Evolutionary conservation across 2,888 invertebrate genomes (phyloP), one percentile per base, ranked within the genome.

Genomic region (Spisula subtruncata): DNA sequence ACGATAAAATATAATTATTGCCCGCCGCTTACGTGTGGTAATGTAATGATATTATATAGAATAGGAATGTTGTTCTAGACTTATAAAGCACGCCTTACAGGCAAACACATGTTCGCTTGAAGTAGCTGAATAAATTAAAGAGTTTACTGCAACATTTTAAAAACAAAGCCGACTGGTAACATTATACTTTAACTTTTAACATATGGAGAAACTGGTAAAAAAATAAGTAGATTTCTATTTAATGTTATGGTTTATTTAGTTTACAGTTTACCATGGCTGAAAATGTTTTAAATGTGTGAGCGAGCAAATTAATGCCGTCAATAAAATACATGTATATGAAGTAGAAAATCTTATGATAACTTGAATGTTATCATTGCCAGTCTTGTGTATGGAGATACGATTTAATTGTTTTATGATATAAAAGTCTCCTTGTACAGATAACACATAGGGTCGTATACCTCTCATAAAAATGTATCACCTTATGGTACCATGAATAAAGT

Each of bases 1-100:
- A 83, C 83, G 87, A 88, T 88, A 88, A 88, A 88, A 88, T 88
- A 88, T 83, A 88, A 88, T 88, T 88, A 88, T 88, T 83, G 32
- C 29, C 54, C 41, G 83, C 83, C 18, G 66, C 51, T 88, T 84
- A 88, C 87, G 71, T 80, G 66, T 51, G 35, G 32, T 35, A 75
- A 5, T 32, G 75, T 85, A 85, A 85, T 80, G 85, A 79, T 85
- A 85, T 80, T 80, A 85, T 48, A 81, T 41, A 48, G 25, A 75
- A 35, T 25, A 35, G 75, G 75, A 75, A 75, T 75, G 75, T 75
- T 35, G 35, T 35, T 18, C 75, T 32, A 32, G 12, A 32, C 32
- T 6, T 12, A n/a, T 46, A 25, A 81, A 25, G 14, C 25, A 51
- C 81, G 48, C 81, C 46, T 25, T 81, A 81, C 81, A 81, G 46